Base-by-base conservation (phyloP, 1,140 invertebrate species). In the Phymorhynchus buccinoides region DNA sequence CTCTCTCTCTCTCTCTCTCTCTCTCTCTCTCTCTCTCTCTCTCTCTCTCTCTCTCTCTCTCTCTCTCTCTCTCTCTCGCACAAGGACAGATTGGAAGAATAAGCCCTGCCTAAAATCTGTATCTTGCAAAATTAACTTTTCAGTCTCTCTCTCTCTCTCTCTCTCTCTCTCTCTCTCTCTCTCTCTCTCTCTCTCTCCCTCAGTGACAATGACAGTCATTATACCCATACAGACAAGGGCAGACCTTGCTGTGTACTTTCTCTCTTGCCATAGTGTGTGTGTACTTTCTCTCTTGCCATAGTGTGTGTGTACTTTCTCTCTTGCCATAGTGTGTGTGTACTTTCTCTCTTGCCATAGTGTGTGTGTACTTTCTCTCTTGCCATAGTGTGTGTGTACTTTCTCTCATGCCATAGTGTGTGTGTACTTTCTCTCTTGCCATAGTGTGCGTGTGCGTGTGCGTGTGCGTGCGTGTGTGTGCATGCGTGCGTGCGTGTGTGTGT, bases 401-500 rank as follows among this genome's bases (percentile, higher is more conserved):
- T 66, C 16, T 66, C 16, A n/a, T n/a, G n/a, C n/a, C n/a, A n/a
- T n/a, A 16, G 62, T 66, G 62, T 66, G 62, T 66, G 62, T 66
- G 62, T 66, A 27, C n/a, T 18, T 12, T 27, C 16, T 66, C 16
- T 66, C 16, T n/a, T n/a, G n/a, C n/a, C n/a, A n/a, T n/a, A n/a
- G n/a, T 66, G 62, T 66, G 22, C n/a, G 62, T 27, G 62, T 27
- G 62, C n/a, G 62, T 27, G 62, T 27, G 62, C n/a, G 62, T 27
- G 62, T 66, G 62, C n/a, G 22, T 66, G 62, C n/a, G 62, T 66
- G 62, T 66, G 62, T 66, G 68, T 35, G n/a, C 32, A 32, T 35
- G 68, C 35, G 68, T 73, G 30, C 30, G 68, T 73, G 68, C 35
- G 68, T 73, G 68, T 73, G 68, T 73, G 68, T 73, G 68, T 73